A percentile compares a stretch with the other conserved stretches of the same genome.
phyloP scores from a whole-genome alignment of 64 coral and sea anemone genomes.

The Acropora tenuis region DNA sequence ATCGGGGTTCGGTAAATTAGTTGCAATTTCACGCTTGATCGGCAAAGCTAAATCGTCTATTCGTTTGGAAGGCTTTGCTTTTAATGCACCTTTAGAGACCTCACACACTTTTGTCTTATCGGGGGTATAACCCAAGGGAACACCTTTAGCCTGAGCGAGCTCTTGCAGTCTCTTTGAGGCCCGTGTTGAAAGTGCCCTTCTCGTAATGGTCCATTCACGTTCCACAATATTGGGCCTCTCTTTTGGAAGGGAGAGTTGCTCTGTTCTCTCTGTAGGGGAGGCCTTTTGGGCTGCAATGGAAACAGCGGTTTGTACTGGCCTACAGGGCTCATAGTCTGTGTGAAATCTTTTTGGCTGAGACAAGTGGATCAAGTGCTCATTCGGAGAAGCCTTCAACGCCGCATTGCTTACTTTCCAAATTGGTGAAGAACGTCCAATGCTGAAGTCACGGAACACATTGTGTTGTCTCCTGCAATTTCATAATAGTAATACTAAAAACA shows the following conservation, averaged over 20 bases:
- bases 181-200: slow-evolving; percentile 46
- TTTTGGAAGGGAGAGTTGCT: slow-evolving; percentile 69
- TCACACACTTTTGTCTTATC: slow-evolving; percentile 86
- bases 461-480: slow-evolving; percentile 76
- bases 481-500: not conserved
- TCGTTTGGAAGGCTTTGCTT: slow-evolving; percentile 61
- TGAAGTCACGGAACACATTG: slow-evolving; percentile 79
- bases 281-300: slow-evolving; percentile 65
- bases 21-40: slow-evolving; percentile 58
- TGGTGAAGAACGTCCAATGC: slow-evolving; percentile 82
- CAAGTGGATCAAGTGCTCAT: slow-evolving; percentile 37
- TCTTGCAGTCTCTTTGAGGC: slow-evolving; percentile 66
- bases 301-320: slow-evolving; percentile 55
- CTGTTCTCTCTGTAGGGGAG: slow-evolving; percentile 49
- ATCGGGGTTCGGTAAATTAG: slow-evolving; percentile 80
- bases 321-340: slow-evolving; percentile 62
- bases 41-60: slow-evolving; percentile 79
- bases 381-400: slow-evolving; percentile 48
- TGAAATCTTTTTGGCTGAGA: slow-evolving; percentile 76
- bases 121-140: slow-evolving; percentile 67
- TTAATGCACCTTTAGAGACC: slow-evolving; percentile 78
- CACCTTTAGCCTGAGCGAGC: slow-evolving; percentile 69
- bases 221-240: slow-evolving; percentile 40
- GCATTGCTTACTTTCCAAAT: slow-evolving; percentile 76
- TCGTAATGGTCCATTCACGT: slow-evolving; percentile 86